phyloP scores from a whole-genome alignment of 2,888 invertebrate species.

The Rhodophaea formosa region DNA sequence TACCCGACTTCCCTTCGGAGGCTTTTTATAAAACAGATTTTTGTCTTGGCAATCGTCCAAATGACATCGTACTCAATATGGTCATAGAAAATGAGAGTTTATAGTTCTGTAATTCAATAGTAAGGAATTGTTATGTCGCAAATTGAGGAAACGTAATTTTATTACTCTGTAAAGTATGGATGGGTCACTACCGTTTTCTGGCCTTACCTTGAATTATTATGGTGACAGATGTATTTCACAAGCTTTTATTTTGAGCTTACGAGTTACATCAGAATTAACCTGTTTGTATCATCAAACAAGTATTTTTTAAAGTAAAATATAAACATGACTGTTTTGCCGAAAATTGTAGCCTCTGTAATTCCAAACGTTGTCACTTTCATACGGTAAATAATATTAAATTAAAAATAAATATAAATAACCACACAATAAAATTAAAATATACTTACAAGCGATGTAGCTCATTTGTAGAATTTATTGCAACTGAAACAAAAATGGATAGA shows the following conservation, averaged over 20 bases:
- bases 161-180: neutral
- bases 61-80: slow-evolving; percentile 6
- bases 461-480: slow-evolving; percentile 42
- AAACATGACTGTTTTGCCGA: too few relatives aligned
- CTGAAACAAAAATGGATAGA: slow-evolving; percentile 47
- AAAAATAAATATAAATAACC: neutral
- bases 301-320: too few relatives aligned
- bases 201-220: too few relatives aligned
- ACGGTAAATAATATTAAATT: too few relatives aligned
- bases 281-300: too few relatives aligned
- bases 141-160: neutral
- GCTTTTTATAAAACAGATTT: slow-evolving; percentile 8
- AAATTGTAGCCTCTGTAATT: too few relatives aligned
- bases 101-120: neutral
- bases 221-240: too few relatives aligned
- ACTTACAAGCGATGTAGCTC: slow-evolving; percentile 68
- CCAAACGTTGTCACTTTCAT: too few relatives aligned
- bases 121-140: neutral
- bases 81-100: neutral
- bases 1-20: neutral
- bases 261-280: too few relatives aligned
- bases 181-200: too few relatives aligned
- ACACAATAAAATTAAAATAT: slow-evolving; percentile 20
- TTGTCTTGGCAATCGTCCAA: slow-evolving; percentile 3
- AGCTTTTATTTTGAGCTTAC: too few relatives aligned